Evolutionary conservation across 2,113 vertebrate genomes (phyloP).

Genomic region (Dicaeum eximium): DNA sequence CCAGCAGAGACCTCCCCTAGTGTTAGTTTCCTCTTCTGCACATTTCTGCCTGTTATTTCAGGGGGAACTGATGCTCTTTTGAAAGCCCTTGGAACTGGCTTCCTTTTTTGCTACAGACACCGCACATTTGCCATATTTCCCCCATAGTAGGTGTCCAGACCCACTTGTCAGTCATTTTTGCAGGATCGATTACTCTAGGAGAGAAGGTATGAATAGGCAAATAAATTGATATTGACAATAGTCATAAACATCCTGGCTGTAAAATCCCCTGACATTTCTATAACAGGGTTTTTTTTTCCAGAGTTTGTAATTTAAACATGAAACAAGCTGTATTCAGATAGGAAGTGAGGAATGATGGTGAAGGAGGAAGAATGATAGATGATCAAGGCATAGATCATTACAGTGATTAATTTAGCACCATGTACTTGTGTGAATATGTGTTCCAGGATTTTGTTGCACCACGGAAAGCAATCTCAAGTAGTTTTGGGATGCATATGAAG

Average conservation of each 20-base stretch:
- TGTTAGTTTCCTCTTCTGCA: neutral
- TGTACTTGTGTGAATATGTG: neutral
- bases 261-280: neutral
- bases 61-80: neutral
- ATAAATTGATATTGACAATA: neutral
- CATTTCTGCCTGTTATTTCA: neutral
- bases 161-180: neutral
- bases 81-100: neutral
- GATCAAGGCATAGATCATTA: neutral
- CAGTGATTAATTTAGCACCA: neutral
- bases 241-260: neutral
- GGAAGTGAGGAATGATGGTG: neutral
- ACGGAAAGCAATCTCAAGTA: neutral
- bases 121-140: neutral
- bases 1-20: neutral
- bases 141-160: neutral
- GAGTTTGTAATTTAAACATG: neutral
- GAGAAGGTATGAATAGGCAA: neutral
- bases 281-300: neutral
- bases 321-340: neutral
- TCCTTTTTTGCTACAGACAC: neutral
- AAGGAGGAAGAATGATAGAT: neutral
- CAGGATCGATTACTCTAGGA: rapidly evolving
- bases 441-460: neutral
- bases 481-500: neutral